These are phyloP conservation scores for Zaprionus bogoriensis DNA, from an alignment of 2,888 invertebrate genomes.

Conservation along the genomic window DNA sequence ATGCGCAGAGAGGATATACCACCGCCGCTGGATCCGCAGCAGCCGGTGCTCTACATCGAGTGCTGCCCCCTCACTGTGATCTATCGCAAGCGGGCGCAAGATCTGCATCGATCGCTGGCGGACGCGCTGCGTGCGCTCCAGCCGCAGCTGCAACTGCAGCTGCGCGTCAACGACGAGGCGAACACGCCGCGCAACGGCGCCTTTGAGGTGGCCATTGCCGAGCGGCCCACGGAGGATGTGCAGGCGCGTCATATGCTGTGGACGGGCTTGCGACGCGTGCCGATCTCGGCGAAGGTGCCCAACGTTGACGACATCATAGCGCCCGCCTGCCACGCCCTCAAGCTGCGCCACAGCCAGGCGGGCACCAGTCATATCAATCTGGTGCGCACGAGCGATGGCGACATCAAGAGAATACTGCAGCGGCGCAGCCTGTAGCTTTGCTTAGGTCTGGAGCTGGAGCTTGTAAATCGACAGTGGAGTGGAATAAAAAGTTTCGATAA, in stretches of 20 bases:
- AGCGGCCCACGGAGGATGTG: constrained; percentile 34
- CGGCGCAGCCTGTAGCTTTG: background rate
- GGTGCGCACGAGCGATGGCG: constrained; percentile 23
- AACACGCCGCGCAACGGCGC: constrained; percentile 61
- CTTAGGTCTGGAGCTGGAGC: background rate
- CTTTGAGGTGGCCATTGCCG: constrained; percentile 67
- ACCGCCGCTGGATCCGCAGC: constrained; percentile 42
- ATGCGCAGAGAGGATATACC: background rate
- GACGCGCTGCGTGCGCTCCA: constrained; percentile 55
- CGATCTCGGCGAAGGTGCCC: constrained; percentile 66
- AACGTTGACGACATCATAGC: constrained; percentile 61
- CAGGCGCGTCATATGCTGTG: constrained; percentile 49
- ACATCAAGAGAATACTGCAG: constrained; percentile 31
- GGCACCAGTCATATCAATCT: constrained; percentile 36
- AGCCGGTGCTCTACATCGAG: constrained; percentile 74
- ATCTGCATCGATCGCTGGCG: constrained; percentile 59
- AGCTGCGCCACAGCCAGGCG: constrained; percentile 29
- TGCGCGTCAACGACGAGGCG: constrained; percentile 64
- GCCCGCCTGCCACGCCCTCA: constrained; percentile 45
- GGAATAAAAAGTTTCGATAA: background rate
- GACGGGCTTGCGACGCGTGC: constrained; percentile 64
- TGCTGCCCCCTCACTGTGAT: constrained; percentile 59
- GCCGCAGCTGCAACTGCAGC: constrained; percentile 47
- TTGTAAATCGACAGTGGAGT: background rate
- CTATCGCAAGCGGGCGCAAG: constrained; percentile 57